Base-by-base conservation (phyloP, 2,113 vertebrate genomes). In the Paramisgurnus dabryanus region DNA sequence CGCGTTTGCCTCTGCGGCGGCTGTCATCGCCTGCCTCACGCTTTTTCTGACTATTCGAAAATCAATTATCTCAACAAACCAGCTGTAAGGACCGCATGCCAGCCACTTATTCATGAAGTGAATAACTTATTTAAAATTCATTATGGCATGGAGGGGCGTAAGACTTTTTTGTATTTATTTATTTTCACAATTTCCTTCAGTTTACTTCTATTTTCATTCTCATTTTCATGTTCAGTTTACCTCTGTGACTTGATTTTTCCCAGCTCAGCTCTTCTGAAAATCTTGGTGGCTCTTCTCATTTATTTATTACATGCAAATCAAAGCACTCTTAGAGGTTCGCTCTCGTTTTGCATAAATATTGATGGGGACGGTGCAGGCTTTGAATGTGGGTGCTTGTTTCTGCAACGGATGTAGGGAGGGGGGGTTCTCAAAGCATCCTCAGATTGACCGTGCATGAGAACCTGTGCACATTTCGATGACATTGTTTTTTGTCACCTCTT, bases 61-160 rank as follows among this genome's bases (percentile, higher is more conserved):
- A 96, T 96, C 96, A 96, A 95, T 96, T 96, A 96, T 95, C 95
- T 96, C 94, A 89, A 90, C 93, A 94, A 95, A 96, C 92, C 95
- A 94, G 93, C 91, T 94, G 94, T 93, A 94, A 96, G 94, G 93
- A 94, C 93, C 89, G 92, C 91, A 89, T 91, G 94, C 93, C 95
- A 95, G 93, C 91, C 94, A 94, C 95, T 96, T 95, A 93, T 91
- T 94, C 91, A 93, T 95, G 91, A 95, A 96, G 94, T 92, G 94
- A 96, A 95, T 93, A 95, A 95, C 94, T 95, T 94, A 95, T 96
- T 95, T 94, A 91, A 93, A 95, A 96, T 95, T 95, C 94, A 94
- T 95, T 95, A 95, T 90, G 82, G 92, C 94, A 91, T 90, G 45
- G 64, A 67, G 43, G 78, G 74, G 85, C 81, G 84, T 84, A 84